A percentile compares a stretch with the other conserved stretches of the same genome.
phyloP scores from a whole-genome alignment of 2,888 invertebrate species.

The Molorchus minor region DNA sequence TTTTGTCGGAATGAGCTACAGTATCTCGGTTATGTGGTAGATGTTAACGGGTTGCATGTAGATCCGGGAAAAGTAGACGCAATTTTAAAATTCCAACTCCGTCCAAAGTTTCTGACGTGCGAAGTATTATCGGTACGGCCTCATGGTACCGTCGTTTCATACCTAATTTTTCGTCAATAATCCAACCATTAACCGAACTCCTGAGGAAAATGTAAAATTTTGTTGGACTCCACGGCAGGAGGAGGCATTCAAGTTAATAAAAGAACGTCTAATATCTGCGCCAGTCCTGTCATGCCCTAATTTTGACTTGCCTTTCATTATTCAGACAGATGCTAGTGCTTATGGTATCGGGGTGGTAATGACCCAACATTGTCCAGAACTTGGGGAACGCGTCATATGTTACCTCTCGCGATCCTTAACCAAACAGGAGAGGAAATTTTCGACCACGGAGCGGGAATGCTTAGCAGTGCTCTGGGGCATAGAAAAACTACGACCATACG shows the following conservation, averaged over 20 bases:
- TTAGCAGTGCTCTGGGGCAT: conserved; percentile 35
- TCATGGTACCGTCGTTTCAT: too few species aligned
- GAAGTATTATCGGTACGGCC: too few species aligned
- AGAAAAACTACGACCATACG: conserved; percentile 38
- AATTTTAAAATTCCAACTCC: too few species aligned
- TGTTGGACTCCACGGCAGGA: conserved; percentile 39
- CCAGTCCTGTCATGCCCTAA: conserved; percentile 41
- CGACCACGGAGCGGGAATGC: conserved; percentile 37
- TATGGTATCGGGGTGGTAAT: conserved; percentile 38
- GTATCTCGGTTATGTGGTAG: too few species aligned
- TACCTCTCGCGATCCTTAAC: conserved; percentile 33
- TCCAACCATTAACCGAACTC: conserved; percentile 26
- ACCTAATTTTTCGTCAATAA: conserved; percentile 27
- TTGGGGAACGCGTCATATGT: conserved; percentile 37
- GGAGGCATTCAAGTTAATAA: conserved; percentile 28
- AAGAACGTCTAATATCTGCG: conserved; percentile 36
- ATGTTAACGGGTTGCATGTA: too few species aligned
- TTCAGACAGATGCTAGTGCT: conserved; percentile 29
- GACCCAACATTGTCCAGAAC: conserved; percentile 28
- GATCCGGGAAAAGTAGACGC: too few species aligned
- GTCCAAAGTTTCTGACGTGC: too few species aligned
- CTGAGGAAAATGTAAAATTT: conserved; percentile 23
- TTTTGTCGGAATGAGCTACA: too few species aligned
- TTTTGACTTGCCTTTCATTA: conserved; percentile 20
- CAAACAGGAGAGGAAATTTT: conserved; percentile 27